Evolutionary conservation across 2,888 invertebrate genomes (phyloP).

Genomic region (Limenitis arthemis): DNA sequence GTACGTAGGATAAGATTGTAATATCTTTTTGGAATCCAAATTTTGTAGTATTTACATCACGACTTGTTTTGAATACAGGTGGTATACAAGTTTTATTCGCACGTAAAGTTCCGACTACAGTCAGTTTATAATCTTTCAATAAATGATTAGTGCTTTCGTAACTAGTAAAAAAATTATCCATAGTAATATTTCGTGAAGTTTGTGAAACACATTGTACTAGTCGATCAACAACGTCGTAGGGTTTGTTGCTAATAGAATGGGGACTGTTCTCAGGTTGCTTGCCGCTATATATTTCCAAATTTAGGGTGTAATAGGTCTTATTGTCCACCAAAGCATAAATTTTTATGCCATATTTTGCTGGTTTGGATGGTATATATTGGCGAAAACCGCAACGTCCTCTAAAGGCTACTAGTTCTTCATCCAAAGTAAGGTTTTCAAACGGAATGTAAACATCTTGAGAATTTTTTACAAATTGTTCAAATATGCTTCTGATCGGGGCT

Average conservation of each 20-base stretch:
- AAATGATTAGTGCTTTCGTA: conserved; percentile 2
- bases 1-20: conserved; percentile 13
- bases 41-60: too few relatives aligned
- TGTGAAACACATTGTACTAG: conserved; percentile 14
- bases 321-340: conserved; percentile 23
- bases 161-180: conserved; percentile 9
- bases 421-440: conserved; percentile 13
- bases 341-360: too few relatives aligned
- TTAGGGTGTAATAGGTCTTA: conserved; percentile 16
- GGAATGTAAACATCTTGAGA: conserved; percentile 10
- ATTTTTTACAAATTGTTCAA: conserved; percentile 7
- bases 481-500: conserved; percentile 18
- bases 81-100: too few relatives aligned
- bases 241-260: conserved; percentile 12
- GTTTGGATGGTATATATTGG: too few relatives aligned
- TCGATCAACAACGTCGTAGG: conserved; percentile 15
- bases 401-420: conserved; percentile 21
- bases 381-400: conserved; percentile 24
- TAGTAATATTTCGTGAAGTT: conserved; percentile 7
- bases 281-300: conserved; percentile 25
- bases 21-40: conserved; percentile 6
- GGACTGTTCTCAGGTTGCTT: conserved; percentile 21
- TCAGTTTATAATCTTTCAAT: conserved; percentile 15
- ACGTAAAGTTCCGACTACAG: too few relatives aligned
- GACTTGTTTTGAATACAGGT: too few relatives aligned